These are phyloP conservation scores for Spialia ferax DNA, from an alignment of 2,888 invertebrate genomes.

Conservation along the genomic window DNA sequence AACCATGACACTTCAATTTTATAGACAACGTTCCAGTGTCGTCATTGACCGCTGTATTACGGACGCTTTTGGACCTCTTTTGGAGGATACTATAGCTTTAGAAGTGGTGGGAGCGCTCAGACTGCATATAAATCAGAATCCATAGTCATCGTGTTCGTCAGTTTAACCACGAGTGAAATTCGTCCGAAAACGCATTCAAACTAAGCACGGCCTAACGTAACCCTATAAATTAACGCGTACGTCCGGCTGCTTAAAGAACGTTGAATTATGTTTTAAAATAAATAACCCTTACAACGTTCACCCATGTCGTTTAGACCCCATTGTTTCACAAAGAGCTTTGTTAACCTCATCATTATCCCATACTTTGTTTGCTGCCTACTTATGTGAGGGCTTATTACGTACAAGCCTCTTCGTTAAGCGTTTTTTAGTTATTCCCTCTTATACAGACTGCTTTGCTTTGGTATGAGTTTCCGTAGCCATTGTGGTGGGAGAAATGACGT, in stretches of 20 bases:
- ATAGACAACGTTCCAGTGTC: too few relatives aligned
- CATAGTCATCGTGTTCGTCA: too few relatives aligned
- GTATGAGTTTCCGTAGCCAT: neutral
- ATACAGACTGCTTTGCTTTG: neutral
- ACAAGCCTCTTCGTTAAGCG: constrained; percentile 43
- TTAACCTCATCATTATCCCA: constrained; percentile 44
- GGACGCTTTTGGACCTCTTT: too few relatives aligned
- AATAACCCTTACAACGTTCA: constrained; percentile 39
- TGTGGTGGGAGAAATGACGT: neutral
- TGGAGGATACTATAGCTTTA: too few relatives aligned
- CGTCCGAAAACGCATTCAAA: too few relatives aligned
- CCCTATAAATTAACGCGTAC: constrained; percentile 21
- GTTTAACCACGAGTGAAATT: too few relatives aligned
- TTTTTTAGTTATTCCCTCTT: constrained; percentile 43
- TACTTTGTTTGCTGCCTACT: constrained; percentile 40
- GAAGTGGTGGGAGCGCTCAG: too few relatives aligned
- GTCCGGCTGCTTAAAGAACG: constrained; percentile 3
- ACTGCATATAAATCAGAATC: too few relatives aligned
- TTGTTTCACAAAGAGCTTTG: constrained; percentile 43
- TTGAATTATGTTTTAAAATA: constrained; percentile 37
- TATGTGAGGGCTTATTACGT: constrained; percentile 44
- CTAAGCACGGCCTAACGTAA: too few relatives aligned
- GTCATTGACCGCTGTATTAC: too few relatives aligned
- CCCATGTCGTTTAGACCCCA: constrained; percentile 37
- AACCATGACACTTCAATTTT: too few relatives aligned